Evolutionary conservation across 1,140 invertebrate species (phyloP), one percentile per base, ranked within the genome.

Genomic region (Drosophila sturtevanti): DNA sequence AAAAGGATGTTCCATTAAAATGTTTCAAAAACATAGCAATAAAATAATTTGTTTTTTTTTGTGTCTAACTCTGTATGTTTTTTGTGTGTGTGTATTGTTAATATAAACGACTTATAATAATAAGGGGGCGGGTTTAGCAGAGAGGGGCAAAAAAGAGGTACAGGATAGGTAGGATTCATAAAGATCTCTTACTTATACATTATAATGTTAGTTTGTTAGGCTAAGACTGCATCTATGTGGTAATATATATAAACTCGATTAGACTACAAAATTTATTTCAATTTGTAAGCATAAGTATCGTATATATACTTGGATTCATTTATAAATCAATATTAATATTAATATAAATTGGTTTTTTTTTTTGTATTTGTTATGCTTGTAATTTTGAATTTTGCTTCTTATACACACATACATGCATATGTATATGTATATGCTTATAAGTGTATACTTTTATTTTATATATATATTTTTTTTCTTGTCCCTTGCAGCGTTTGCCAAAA

Each of bases 401-500:
- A 27, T 41, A 16, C 10, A 58, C 2, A 48, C 16, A 48, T 10
- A 48, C 41, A 48, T 21, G 21, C 12, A 18, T 10, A 22, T 48
- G 21, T 64, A 56, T 60, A 18, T 74, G 21, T 66, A 35, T 66
- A 52, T 66, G 41, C 21, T 56, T 71, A 67, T 68, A 58, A 48
- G 35, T 51, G 27, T 54, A 22, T 37, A 68, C 34, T 24, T 63
- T 16, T 27, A 68, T 63, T 31, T 52, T 66, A 54, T 35, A 61
- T 22, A 52, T 72, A 59, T 64, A 37, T 66, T 35, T 51, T 34
- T 64, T 73, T 66, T 64, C n/a, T 71, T 76, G 55, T 70, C 66
- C 58, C 75, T 81, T 75, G 63, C 73, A 79, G 65, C 56, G 69
- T 77, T 87, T 79, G 80, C 84, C 74, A 85, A 87, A 79, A 79